These are phyloP conservation scores for Drosophila helvetica DNA, from an alignment of 2,888 invertebrate species.

Conservation along the genomic window DNA sequence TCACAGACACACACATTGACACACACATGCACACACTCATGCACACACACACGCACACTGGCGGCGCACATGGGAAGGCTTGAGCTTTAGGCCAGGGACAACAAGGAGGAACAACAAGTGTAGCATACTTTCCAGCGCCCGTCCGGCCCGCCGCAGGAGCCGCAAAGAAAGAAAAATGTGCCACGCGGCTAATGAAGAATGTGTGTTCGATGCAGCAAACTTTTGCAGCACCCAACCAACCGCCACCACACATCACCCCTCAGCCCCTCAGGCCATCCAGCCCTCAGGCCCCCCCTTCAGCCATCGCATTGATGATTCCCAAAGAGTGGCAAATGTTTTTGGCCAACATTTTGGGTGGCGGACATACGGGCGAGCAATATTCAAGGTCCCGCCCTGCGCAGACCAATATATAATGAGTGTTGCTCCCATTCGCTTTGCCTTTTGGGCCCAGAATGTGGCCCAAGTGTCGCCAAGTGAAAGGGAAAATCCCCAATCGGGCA, in stretches of 20 bases:
- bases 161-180: conserved; percentile 44
- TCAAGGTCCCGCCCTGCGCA: conserved; percentile 18
- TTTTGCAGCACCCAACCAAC: conserved; percentile 19
- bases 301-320: conserved; percentile 53
- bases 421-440: too few relatives aligned
- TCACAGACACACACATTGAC: conserved; percentile 25
- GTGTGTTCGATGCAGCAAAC: conserved; percentile 47
- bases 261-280: not conserved
- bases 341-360: conserved; percentile 40
- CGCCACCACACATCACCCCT: conserved; percentile 2
- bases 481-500: conserved; percentile 26
- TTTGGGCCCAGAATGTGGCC: too few relatives aligned
- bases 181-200: conserved; percentile 56
- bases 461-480: conserved; percentile 13
- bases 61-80: conserved; percentile 16
- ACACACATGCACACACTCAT: conserved; percentile 1
- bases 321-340: conserved; percentile 57
- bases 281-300: not conserved
- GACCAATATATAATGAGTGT: conserved; percentile 23
- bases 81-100: conserved; percentile 25
- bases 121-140: conserved; percentile 46
- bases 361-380: conserved; percentile 11
- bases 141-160: not conserved
- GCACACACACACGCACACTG: conserved; percentile 5
- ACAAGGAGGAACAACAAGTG: conserved; percentile 14